A percentile compares a stretch with the other conserved stretches of the same genome.
Conservation (phyloP, 2,113 vertebrate species). For the Leucopsar rothschildi region DNA sequence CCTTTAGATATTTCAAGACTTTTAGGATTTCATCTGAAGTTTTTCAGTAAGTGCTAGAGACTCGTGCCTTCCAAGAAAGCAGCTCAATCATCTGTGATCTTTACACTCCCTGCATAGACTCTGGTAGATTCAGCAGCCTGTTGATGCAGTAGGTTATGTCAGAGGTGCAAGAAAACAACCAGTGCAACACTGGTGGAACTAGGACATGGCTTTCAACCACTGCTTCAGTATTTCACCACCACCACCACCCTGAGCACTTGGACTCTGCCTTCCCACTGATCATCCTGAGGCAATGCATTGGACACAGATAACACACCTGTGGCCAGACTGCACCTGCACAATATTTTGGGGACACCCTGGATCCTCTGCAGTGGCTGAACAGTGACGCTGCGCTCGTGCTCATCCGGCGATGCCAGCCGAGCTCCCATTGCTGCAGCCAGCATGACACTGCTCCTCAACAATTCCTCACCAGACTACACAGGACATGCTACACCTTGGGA, state of each 20-base stretch:
- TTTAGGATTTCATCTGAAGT: background rate
- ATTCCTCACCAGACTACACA: background rate
- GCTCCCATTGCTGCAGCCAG: background rate
- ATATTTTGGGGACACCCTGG: background rate
- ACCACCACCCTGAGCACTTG: background rate
- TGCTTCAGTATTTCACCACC: background rate
- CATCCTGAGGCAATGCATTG: background rate
- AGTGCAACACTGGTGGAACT: background rate
- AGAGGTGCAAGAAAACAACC: background rate
- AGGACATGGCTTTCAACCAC: background rate
- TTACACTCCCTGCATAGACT: background rate
- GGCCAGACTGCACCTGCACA: background rate
- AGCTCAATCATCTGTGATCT: background rate
- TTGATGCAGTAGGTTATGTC: background rate
- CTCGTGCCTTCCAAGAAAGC: background rate
- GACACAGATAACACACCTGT: background rate
- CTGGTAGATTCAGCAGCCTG: background rate
- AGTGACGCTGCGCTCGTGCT: accelerated
- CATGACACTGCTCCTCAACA: accelerated
- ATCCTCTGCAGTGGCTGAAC: background rate
- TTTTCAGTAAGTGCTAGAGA: background rate
- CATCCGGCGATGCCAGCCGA: accelerated
- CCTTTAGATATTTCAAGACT: background rate
- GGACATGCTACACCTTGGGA: background rate
- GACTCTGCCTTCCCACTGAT: background rate